Base-by-base conservation (phyloP, 2,888 invertebrate species). In the Clunio marinus region DNA sequence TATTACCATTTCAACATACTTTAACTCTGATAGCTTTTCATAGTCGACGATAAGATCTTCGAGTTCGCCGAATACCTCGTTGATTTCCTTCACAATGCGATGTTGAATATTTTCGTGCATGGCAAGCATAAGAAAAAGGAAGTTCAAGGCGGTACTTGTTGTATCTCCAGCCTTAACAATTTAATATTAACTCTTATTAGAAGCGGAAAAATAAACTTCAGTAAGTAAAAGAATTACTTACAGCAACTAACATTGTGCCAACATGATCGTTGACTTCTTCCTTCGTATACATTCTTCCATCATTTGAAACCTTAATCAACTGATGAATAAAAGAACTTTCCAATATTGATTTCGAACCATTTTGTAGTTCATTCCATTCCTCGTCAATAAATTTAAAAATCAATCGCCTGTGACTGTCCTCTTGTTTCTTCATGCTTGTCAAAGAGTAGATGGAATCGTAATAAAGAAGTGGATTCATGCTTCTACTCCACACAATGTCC, bases 51-150 rank as follows among this genome's bases (percentile, higher is more conserved):
- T 66, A 55, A 66, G 51, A 68, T 45, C 41, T 27, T 41, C 32
- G 25, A 22, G 25, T 37, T 58, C 28, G 13, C 68, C 58, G n/a
- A 68, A 58, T 13, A 58, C 41, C 10, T 57, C 57, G 41, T 68
- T 57, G 57, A 68, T 58, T 58, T 68, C 68, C 58, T 58, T 25
- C 7, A 68, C 22, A 15, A 68, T 45, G 13, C 58, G 45, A 1
- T 68, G 37, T 25, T 68, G 68, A 25, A 68, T 58, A 24, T 57
- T 68, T 22, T 68, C 58, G 58, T 68, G 68, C 68, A 68, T 68
- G 25, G 68, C 68, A 13, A 68, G 57, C 68, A 68, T 68, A 41
- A 68, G 25, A 24, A 68, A 17, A 7, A 58, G 20, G 22, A 68
- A 68, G 17, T 58, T 58, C 25, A 68, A 17, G 13, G 68, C 68